Conservation (phyloP, 2,113 vertebrate species). For the Eptesicus fuscus region DNA sequence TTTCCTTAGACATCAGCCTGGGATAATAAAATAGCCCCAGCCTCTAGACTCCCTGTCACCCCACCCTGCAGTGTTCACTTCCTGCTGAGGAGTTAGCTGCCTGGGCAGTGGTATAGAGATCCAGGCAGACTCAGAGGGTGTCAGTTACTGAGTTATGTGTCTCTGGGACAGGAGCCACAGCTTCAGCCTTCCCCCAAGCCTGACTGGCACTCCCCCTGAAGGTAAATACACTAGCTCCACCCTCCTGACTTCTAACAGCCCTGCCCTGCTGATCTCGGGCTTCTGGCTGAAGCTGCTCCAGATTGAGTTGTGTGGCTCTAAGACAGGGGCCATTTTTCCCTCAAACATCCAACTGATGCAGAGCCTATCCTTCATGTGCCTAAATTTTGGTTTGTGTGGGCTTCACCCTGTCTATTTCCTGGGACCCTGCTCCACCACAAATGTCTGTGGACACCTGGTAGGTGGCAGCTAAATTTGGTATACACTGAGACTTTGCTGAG, state of each 20-base stretch:
- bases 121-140: background rate
- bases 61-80: background rate
- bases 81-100: background rate
- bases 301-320: background rate
- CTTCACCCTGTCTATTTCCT: background rate
- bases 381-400: background rate
- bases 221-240: background rate
- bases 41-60: background rate
- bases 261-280: background rate
- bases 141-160: background rate
- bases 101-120: background rate
- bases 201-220: background rate
- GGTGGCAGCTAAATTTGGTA: background rate
- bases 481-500: background rate
- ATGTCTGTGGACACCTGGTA: background rate
- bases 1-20: background rate
- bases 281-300: background rate
- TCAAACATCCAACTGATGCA: background rate
- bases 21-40: background rate
- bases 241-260: background rate
- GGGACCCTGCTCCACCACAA: background rate
- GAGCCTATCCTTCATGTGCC: background rate
- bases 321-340: background rate
- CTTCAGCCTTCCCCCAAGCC: background rate
- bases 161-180: background rate